A percentile compares a stretch with the other conserved stretches of the same genome.
Conservation (phyloP, 2,113 vertebrate genomes). For the Salvelinus alpinus region DNA sequence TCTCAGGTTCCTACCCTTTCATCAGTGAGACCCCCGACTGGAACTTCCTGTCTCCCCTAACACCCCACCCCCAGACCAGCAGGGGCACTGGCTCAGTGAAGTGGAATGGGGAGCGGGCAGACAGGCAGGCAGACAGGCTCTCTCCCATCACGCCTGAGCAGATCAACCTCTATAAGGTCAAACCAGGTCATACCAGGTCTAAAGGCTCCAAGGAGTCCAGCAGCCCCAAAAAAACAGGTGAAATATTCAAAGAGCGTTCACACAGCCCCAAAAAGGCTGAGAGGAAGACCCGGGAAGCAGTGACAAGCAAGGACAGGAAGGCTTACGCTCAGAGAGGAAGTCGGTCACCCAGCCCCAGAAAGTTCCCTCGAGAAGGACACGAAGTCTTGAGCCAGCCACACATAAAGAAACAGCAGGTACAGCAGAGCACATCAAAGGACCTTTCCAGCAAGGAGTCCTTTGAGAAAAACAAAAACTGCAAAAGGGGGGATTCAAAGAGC, state of each 20-base stretch:
- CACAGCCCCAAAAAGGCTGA: slow-evolving; percentile 58
- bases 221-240: slow-evolving; percentile 72
- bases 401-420: slow-evolving; percentile 30
- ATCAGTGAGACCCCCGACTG: slow-evolving; percentile 69
- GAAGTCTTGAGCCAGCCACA: slow-evolving; percentile 3
- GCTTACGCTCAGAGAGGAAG: slow-evolving; percentile 37
- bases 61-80: slow-evolving; percentile 26
- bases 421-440: slow-evolving; percentile 37
- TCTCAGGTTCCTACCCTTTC: slow-evolving; percentile 47
- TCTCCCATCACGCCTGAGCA: slow-evolving; percentile 22
- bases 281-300: slow-evolving; percentile 39
- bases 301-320: slow-evolving; percentile 39
- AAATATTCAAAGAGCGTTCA: slow-evolving; percentile 57
- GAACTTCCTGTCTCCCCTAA: slow-evolving; percentile 41
- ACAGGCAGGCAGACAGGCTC: slow-evolving; percentile 23
- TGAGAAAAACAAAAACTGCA: slow-evolving; percentile 39
- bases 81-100: slow-evolving; percentile 54
- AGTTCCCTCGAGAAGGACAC: slow-evolving; percentile 36
- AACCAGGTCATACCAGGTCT: slow-evolving; percentile 35
- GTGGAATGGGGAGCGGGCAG: slow-evolving; percentile 41
- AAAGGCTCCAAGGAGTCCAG: slow-evolving; percentile 67
- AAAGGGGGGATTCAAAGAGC: slow-evolving; percentile 23
- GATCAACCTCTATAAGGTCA: slow-evolving; percentile 28
- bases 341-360: slow-evolving; percentile 37
- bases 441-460: slow-evolving; percentile 42